Conservation (phyloP, 2,113 vertebrate species). For the Euleptes europaea region DNA sequence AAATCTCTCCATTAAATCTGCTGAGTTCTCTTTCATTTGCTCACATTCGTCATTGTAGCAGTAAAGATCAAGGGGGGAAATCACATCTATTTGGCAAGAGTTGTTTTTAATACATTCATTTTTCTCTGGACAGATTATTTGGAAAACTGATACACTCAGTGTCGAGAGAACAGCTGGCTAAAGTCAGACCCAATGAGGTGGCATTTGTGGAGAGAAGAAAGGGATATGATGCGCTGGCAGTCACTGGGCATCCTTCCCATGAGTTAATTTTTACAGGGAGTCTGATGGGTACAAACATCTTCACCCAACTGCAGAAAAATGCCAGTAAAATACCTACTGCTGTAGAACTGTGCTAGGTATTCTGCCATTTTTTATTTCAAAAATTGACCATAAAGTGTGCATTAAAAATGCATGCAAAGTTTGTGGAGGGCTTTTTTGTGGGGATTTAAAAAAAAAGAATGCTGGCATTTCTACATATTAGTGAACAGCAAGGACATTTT, state of each 20-base stretch:
- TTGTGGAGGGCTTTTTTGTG: background rate
- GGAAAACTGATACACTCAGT: background rate
- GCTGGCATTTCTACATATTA: background rate
- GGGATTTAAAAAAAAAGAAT: background rate
- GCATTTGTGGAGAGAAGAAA: background rate
- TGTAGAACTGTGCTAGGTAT: background rate
- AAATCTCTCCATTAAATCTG: slow-evolving; percentile 13
- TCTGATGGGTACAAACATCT: background rate
- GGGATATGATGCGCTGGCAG: background rate
- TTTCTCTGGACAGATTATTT: background rate
- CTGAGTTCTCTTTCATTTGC: background rate
- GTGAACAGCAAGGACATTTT: background rate
- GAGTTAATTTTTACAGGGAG: too few species aligned
- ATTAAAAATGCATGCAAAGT: background rate
- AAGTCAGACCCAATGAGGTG: background rate
- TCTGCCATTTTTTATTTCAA: background rate
- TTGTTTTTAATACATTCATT: background rate
- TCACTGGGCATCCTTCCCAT: background rate
- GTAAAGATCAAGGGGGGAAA: background rate
- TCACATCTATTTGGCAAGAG: background rate
- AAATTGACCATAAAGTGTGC: too few species aligned
- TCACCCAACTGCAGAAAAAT: background rate
- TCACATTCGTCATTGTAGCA: slow-evolving; percentile 16
- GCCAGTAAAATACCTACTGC: background rate
- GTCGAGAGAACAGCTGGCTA: background rate